Base-by-base conservation (phyloP, 2,888 invertebrate species). In the Phania funesta region DNA sequence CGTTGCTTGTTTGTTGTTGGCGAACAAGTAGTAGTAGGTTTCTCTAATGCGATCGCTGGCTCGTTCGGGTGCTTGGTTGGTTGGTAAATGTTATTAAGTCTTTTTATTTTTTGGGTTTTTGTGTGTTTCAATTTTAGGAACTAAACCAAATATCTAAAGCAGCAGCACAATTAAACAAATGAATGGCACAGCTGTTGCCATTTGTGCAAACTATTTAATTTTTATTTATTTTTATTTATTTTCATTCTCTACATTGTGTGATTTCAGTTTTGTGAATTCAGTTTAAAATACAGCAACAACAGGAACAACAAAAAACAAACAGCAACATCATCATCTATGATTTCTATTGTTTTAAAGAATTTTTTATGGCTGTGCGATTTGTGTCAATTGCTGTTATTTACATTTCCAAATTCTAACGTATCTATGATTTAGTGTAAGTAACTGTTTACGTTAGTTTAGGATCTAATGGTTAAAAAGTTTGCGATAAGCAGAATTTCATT, bases 121-220 rank as follows among this genome's bases (percentile, higher is more conserved):
- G 8, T 20, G 46, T 60, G 18, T 50, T 54, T 44, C 46, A 3
- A 56, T 65, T 77, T 64, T 48, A 26, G 56, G 48, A 77, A 77
- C 44, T 67, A 67, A 65, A 67, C 29, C 67, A 67, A 67, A 74
- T 64, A 67, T 46, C 18, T 41, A 32, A 29, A 44, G 26, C n/a
- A 54, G 13, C 52, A 52, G 35, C 26, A 24, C 11, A 16, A 7
- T 13, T n/a, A 20, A 41, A 18, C 48, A 18, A 38, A 26, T 64
- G 58, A 75, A 70, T 76, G 80, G 71, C 76, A 76, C 76, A 81
- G 81, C 81, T 81, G 81, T 62, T 76, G 48, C 67, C 76, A 73
- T 76, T 77, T 76, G 73, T 73, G 71, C 71, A 73, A 81, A 81
- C 80, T 67, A 46, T 70, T 64, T 54, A 62, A 76, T 77, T 77